phyloP scores from a whole-genome alignment of 64 coral and sea anemone species.

The Trachythela sp. region DNA sequence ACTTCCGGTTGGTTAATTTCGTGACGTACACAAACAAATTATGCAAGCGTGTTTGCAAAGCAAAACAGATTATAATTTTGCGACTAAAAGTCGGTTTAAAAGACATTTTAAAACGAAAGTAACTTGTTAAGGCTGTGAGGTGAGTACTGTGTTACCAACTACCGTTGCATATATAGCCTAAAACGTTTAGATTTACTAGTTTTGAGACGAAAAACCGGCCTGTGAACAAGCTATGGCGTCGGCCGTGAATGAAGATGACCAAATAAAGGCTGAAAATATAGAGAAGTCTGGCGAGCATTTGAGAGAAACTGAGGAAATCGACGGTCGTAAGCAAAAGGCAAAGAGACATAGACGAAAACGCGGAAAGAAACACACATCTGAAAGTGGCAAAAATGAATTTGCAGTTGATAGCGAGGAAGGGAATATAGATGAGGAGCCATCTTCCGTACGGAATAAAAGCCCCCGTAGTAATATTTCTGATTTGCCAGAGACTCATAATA shows the following conservation, averaged over 20 bases:
- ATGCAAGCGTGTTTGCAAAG: too few relatives aligned
- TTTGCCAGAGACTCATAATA: neutral
- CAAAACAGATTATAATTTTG: too few relatives aligned
- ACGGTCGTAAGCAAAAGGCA: conserved; percentile 1
- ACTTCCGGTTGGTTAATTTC: too few relatives aligned
- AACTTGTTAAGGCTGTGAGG: too few relatives aligned
- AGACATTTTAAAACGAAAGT: too few relatives aligned
- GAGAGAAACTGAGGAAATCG: neutral
- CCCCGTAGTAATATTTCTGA: neutral
- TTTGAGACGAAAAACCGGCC: too few relatives aligned
- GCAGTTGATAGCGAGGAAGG: neutral
- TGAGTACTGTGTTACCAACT: too few relatives aligned
- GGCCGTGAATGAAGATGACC: neutral
- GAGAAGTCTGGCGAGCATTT: neutral
- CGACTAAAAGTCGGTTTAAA: too few relatives aligned
- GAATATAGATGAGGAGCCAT: neutral
- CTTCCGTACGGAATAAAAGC: neutral
- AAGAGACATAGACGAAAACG: neutral
- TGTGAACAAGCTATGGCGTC: neutral
- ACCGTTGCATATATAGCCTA: too few relatives aligned
- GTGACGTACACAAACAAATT: too few relatives aligned
- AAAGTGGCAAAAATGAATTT: neutral
- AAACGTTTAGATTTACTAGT: too few relatives aligned
- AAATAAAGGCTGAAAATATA: neutral
- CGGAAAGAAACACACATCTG: neutral